phyloP scores from a whole-genome alignment of 1,140 invertebrate genomes.

The Leptoteleia sp. region DNA sequence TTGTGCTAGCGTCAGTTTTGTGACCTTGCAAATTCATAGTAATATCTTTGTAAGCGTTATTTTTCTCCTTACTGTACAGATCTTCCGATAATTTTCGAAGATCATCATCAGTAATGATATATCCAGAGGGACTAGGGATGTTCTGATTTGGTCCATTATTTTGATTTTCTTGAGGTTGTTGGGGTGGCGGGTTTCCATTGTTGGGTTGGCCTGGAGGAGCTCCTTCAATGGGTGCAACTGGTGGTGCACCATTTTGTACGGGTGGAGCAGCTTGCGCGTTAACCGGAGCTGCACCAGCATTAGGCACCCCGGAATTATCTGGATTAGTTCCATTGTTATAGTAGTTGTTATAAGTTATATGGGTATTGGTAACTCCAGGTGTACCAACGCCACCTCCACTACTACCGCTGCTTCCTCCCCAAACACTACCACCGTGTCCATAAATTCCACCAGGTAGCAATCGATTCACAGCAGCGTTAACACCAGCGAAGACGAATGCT shows the following conservation, averaged over 20 bases:
- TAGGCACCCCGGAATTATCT: conserved; percentile 11
- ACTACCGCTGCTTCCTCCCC: conserved; percentile 54
- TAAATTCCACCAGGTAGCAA: conserved; percentile 78
- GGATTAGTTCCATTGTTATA: conserved; percentile 74
- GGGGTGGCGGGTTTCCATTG: conserved; percentile 36
- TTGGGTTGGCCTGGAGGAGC: conserved; percentile 41
- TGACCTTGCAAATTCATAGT: conserved; percentile 78
- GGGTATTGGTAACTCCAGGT: conserved; percentile 70
- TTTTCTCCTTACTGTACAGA: conserved; percentile 77
- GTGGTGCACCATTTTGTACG: conserved; percentile 44
- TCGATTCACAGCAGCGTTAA: conserved; percentile 78
- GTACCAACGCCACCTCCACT: conserved; percentile 42
- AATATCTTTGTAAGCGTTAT: conserved; percentile 79
- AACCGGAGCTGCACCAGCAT: conserved; percentile 6
- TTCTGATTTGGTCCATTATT: conserved; percentile 29
- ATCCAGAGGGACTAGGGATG: conserved; percentile 70
- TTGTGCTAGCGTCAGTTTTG: conserved; percentile 76
- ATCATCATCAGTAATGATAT: conserved; percentile 76
- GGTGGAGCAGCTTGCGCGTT: conserved; percentile 22
- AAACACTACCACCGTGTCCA: conserved; percentile 65
- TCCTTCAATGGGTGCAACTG: conserved; percentile 40
- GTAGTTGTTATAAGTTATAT: conserved; percentile 79
- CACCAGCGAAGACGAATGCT: conserved; percentile 79
- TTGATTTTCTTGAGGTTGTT: conserved; percentile 30
- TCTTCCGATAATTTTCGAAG: conserved; percentile 77